Conservation (phyloP, 2,888 invertebrate species). For the Idaea aversata region DNA sequence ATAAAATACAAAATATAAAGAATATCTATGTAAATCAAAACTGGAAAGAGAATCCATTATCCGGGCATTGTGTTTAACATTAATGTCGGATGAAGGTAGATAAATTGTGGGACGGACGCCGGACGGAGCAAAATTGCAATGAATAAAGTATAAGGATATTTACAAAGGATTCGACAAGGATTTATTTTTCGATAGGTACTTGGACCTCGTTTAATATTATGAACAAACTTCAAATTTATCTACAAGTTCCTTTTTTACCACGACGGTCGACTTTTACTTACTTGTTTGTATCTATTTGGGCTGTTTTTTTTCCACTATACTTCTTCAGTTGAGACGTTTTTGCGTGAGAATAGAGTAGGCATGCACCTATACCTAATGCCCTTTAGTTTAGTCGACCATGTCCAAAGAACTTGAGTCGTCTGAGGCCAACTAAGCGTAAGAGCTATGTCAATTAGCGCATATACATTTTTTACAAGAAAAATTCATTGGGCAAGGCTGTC, state of each 20-base stretch:
- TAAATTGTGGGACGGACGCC: constrained; percentile 18
- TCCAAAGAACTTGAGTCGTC: too few species aligned
- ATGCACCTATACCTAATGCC: too few species aligned
- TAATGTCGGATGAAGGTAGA: constrained; percentile 21
- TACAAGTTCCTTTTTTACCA: neutral
- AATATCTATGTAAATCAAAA: constrained; percentile 18
- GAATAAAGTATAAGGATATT: constrained; percentile 22
- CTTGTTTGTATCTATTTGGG: too few species aligned
- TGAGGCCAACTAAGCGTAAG: too few species aligned
- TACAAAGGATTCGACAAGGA: constrained; percentile 16
- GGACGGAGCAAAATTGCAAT: constrained; percentile 20
- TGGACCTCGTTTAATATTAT: neutral
- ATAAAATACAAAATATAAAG: constrained; percentile 6
- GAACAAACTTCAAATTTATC: neutral
- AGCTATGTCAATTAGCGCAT: too few species aligned
- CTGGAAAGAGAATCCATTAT: constrained; percentile 20
- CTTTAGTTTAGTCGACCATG: too few species aligned
- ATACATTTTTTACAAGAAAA: too few species aligned
- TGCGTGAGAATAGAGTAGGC: too few species aligned
- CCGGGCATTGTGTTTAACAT: constrained; percentile 24
- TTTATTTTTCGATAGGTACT: constrained; percentile 12
- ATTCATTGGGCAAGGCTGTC: too few species aligned
- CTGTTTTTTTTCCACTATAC: too few species aligned
- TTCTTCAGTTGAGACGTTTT: too few species aligned
- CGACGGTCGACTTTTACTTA: neutral